Base-by-base conservation (phyloP, 2,888 invertebrate genomes). In the Hetaerina titia region DNA sequence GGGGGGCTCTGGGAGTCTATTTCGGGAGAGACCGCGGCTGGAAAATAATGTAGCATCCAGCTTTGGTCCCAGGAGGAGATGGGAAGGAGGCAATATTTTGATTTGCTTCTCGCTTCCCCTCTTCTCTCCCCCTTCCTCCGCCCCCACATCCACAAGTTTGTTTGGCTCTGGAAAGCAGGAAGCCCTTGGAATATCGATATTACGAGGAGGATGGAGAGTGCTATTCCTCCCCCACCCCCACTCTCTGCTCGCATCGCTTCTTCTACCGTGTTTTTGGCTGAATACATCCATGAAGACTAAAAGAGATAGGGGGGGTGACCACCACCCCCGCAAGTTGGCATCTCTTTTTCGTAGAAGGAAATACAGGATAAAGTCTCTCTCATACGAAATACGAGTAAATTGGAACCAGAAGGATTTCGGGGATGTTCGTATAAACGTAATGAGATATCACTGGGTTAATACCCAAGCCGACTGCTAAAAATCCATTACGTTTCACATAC, bases 141-240 rank as follows among this genome's bases (percentile, higher is more conserved):
- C 45, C 45, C 45, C 45, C 45, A 1, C 4, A 45, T 45, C 45
- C 45, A 45, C 45, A 45, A 45, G 45, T 45, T 15, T 69, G 6
- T n/a, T n/a, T 11, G n/a, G 5, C 9, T 31, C 22, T 31, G 81
- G 25, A 81, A 81, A 81, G 9, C 5, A 4, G 81, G 81, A 11
- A 81, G 19, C 81, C 81, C 81, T 81, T 81, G 81, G 81, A 81
- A 81, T 81, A 81, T 81, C 81, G 81, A 81, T 81, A 81, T 81
- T 31, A 81, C 25, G 19, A 13, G 31, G 81, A 60, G 31, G 81
- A 25, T n/a, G n/a, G 4, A n/a, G 22, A 9, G 31, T 8, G 9
- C 13, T 31, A 13, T 2, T 31, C 31, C 31, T 9, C 69, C 31
- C 74, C 81, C 31, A 25, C 11, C 31, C 81, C 31, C 31, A 1